These are phyloP conservation scores for Variabilichromis moorii DNA, from an alignment of 2,113 vertebrate species.

Conservation along the genomic window DNA sequence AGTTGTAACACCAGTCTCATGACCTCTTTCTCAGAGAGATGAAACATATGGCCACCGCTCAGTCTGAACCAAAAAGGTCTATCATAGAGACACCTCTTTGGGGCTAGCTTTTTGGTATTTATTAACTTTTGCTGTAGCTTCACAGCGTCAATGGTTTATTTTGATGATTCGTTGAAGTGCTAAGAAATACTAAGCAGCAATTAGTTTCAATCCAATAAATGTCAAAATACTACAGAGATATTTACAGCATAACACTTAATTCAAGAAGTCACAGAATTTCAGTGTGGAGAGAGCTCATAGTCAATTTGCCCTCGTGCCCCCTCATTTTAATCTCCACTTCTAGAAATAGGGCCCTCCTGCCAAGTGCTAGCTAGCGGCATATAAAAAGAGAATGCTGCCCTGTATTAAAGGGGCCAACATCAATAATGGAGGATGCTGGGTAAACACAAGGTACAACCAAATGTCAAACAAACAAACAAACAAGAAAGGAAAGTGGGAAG, in stretches of 20 bases:
- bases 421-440: constrained; percentile 44
- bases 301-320: neutral
- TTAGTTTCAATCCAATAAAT: neutral
- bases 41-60: constrained; percentile 46
- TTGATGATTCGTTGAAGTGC: neutral
- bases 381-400: constrained; percentile 10
- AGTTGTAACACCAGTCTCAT: constrained; percentile 61
- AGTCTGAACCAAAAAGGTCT: constrained; percentile 25
- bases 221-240: neutral
- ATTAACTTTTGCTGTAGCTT: neutral
- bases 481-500: constrained; percentile 32
- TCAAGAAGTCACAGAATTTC: constrained; percentile 9
- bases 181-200: neutral
- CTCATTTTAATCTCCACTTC: constrained; percentile 48
- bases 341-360: constrained; percentile 36
- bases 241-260: neutral
- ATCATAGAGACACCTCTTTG: neutral
- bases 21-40: constrained; percentile 47
- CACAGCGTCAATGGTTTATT: neutral
- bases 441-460: constrained; percentile 54
- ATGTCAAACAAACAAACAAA: constrained; percentile 69
- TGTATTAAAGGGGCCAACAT: constrained; percentile 30
- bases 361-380: constrained; percentile 34
- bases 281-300: constrained; percentile 12
- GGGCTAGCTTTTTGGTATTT: neutral